Percentiles rank a stretch among this genome's conserved stretches.
phyloP scores from a whole-genome alignment of 1,140 invertebrate genomes.

The Eupristina koningsbergeri region DNA sequence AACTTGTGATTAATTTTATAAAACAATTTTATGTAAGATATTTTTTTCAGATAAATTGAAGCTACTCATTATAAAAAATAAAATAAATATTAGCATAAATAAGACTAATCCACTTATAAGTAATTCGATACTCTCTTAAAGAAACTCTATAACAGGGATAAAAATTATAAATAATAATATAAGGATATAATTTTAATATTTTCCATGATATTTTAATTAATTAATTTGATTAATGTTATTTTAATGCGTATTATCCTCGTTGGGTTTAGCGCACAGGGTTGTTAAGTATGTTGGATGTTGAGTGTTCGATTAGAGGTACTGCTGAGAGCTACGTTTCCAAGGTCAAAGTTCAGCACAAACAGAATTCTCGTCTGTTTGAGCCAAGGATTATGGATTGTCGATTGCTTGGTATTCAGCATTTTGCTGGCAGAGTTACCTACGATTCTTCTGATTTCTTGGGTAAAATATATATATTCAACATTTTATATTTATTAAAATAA shows the following conservation, averaged over 20 bases:
- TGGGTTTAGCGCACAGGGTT: slow-evolving; percentile 83
- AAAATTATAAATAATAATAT: not conserved
- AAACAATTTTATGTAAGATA: no score
- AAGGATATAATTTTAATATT: no score
- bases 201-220: no score
- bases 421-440: slow-evolving; percentile 90
- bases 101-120: no score
- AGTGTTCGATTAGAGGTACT: slow-evolving; percentile 89
- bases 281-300: slow-evolving; percentile 93
- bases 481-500: not conserved
- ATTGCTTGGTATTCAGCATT: slow-evolving; percentile 94
- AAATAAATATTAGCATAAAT: no score
- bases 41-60: no score
- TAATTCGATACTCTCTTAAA: no score
- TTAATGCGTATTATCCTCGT: not conserved
- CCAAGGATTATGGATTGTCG: slow-evolving; percentile 83
- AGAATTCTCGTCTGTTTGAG: slow-evolving; percentile 83
- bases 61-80: no score
- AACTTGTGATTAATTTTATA: no score
- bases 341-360: slow-evolving; percentile 87
- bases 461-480: slow-evolving; percentile 53
- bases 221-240: no score
- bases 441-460: slow-evolving; percentile 90
- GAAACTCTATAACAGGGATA: not conserved
- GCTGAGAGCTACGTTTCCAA: slow-evolving; percentile 92